Conservation (phyloP, 1,140 invertebrate species). For the Drosophila micromelanica region DNA sequence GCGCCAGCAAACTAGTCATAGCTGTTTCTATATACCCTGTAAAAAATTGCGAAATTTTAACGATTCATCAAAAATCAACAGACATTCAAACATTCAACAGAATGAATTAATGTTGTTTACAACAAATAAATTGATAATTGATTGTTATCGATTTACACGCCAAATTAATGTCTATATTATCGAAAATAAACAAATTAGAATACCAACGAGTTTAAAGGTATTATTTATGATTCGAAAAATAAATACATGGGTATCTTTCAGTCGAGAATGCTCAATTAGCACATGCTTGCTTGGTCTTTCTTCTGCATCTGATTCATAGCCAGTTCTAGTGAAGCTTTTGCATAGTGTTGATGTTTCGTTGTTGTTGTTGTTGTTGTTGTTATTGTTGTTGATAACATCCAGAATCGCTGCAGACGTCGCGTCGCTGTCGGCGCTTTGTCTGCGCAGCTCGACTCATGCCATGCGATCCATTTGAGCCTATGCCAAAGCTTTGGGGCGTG, state of each 20-base stretch:
- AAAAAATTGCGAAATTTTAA: background rate
- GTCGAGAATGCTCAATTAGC: background rate
- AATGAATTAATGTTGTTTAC: no score
- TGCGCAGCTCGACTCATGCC: slow-evolving; percentile 69
- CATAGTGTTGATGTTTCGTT: slow-evolving; percentile 45
- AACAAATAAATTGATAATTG: no score
- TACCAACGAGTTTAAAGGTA: no score
- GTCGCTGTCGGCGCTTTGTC: slow-evolving; percentile 72
- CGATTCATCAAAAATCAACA: no score
- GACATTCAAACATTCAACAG: no score
- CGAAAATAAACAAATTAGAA: no score
- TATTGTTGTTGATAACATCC: slow-evolving; percentile 55
- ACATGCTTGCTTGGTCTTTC: slow-evolving; percentile 16
- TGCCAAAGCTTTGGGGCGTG: slow-evolving; percentile 41
- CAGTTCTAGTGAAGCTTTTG: slow-evolving; percentile 68
- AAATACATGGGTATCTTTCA: background rate
- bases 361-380: slow-evolving; percentile 6
- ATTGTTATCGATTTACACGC: no score
- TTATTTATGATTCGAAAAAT: background rate
- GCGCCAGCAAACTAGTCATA: slow-evolving; percentile 2
- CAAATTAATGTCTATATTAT: no score
- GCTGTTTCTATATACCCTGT: slow-evolving; percentile 2
- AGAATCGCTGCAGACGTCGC: slow-evolving; percentile 63
- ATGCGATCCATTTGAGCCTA: slow-evolving; percentile 60
- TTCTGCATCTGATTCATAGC: slow-evolving; percentile 68